Evolutionary conservation across 2,113 vertebrate genomes (phyloP).

Genomic region (Aramus guarauna): DNA sequence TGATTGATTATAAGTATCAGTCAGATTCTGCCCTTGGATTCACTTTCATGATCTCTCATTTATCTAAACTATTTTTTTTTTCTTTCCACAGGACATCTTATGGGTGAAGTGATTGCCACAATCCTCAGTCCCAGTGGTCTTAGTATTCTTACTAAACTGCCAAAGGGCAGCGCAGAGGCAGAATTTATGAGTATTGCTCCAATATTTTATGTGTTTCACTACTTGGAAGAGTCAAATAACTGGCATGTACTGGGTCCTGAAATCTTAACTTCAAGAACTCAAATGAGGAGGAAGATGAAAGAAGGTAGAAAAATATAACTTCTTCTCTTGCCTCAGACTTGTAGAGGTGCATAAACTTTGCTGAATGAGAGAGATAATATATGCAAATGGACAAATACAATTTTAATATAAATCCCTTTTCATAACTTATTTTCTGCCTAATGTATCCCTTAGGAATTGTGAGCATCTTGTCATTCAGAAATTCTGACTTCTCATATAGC

Average conservation of each 20-base stretch:
- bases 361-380: background rate
- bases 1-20: too few species aligned
- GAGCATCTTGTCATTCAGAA: constrained; percentile 82
- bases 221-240: constrained; percentile 75
- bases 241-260: constrained; percentile 78
- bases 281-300: constrained; percentile 78
- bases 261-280: constrained; percentile 15
- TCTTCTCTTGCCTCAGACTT: background rate
- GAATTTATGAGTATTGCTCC: constrained; percentile 79
- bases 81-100: constrained; percentile 76
- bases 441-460: constrained; percentile 73
- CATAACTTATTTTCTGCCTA: background rate
- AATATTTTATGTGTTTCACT: constrained; percentile 80
- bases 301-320: constrained; percentile 72
- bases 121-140: constrained; percentile 75
- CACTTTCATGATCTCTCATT: background rate
- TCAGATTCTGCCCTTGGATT: background rate
- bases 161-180: constrained; percentile 79
- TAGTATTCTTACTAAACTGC: constrained; percentile 71
- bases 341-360: background rate
- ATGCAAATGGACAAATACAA: background rate
- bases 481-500: constrained; percentile 76
- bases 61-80: background rate
- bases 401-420: background rate
- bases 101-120: constrained; percentile 78